Conservation (phyloP, 2,797 vertebrate genomes). For the Otus scops region DNA sequence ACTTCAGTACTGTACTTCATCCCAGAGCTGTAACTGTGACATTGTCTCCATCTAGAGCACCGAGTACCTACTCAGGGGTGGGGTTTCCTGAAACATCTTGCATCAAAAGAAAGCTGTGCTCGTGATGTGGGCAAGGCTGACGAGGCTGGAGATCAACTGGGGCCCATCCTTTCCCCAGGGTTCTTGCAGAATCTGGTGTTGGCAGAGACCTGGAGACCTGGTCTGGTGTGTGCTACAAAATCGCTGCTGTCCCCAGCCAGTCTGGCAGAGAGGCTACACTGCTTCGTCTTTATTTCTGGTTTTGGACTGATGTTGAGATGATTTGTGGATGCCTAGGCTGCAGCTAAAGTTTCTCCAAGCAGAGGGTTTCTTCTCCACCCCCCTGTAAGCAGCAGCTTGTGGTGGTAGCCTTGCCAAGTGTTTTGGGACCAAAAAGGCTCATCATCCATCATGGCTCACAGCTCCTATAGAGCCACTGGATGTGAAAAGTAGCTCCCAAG, state of each 20-base stretch:
- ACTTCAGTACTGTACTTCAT: not conserved
- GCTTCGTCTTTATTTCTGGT: not conserved
- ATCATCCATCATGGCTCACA: not conserved
- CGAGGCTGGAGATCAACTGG: not conserved
- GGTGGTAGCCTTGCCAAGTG: not conserved
- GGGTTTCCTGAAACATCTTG: not conserved
- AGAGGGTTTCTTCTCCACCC: not conserved
- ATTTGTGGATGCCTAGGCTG: not conserved
- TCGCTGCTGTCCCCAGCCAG: not conserved
- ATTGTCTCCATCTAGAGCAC: not conserved
- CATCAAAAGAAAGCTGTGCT: not conserved
- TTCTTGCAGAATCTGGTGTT: not conserved
- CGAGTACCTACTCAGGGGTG: accelerated
- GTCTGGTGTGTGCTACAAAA: not conserved
- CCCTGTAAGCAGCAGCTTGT: not conserved
- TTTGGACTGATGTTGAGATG: not conserved
- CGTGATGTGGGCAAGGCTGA: not conserved
- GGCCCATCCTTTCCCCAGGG: not conserved
- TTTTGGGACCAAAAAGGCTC: not conserved
- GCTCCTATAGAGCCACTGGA: not conserved
- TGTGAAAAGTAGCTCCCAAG: conserved; percentile 27
- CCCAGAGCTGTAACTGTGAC: not conserved
- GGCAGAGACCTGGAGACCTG: not conserved
- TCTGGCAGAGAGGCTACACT: not conserved
- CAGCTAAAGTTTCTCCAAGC: not conserved